Conservation (phyloP, 2,888 invertebrate species). For the Polyommatus icarus region DNA sequence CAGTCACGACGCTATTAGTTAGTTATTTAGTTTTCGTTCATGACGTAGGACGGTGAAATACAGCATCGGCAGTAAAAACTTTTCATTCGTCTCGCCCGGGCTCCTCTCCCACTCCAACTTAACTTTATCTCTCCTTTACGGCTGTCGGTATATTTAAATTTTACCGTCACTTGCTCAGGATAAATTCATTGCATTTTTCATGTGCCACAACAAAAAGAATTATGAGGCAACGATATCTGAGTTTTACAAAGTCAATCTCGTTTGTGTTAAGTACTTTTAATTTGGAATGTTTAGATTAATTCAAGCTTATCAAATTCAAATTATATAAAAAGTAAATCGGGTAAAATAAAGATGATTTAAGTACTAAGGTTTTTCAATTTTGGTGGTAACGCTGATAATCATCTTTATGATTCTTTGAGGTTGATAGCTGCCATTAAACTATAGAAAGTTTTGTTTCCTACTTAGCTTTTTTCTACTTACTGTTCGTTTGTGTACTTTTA, state of each 20-base stretch:
- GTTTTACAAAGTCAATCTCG: not conserved
- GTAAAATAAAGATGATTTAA: no score
- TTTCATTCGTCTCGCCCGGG: constrained; percentile 62
- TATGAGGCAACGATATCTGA: not conserved
- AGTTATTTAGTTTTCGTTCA: not conserved
- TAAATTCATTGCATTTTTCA: constrained; percentile 34
- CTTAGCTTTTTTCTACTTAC: no score
- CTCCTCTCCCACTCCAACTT: constrained; percentile 55
- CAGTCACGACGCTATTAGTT: not conserved
- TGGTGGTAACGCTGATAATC: no score
- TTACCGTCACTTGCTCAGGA: constrained; percentile 37
- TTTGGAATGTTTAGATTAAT: no score
- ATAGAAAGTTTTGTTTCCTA: no score
- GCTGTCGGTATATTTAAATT: constrained; percentile 40
- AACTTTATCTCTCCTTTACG: constrained; percentile 68
- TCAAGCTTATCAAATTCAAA: no score
- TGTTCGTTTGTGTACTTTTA: no score
- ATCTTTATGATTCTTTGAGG: no score
- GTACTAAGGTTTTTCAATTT: no score
- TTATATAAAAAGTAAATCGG: no score
- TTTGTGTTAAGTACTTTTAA: not conserved
- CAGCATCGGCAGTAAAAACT: constrained; percentile 68
- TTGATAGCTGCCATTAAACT: no score
- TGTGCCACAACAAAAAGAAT: not conserved
- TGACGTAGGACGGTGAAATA: constrained; percentile 48